Conservation (phyloP, 2,888 invertebrate genomes). For the Chrysotoxum bicinctum region DNA sequence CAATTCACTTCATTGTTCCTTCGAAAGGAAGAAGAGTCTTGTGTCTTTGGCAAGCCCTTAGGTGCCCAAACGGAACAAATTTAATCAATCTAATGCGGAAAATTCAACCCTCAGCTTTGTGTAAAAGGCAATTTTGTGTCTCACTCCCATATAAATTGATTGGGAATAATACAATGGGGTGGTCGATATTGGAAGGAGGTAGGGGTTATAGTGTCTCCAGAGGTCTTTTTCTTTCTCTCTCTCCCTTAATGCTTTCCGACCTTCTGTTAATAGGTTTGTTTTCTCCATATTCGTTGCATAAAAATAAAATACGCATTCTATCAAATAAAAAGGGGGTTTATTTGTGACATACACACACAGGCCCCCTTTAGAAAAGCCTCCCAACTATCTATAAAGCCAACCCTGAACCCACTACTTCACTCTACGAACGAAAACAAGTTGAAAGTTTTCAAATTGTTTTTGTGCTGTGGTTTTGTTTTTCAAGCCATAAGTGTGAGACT, state of each 20-base stretch:
- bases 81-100: conserved; percentile 68
- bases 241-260: neutral
- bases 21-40: neutral
- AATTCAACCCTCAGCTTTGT: conserved; percentile 3
- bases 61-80: conserved; percentile 50
- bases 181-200: neutral
- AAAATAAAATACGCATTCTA: conserved; percentile 51
- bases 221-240: conserved; percentile 4
- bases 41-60: conserved; percentile 54
- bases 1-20: conserved; percentile 12
- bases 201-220: conserved; percentile 15
- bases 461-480: conserved; percentile 60
- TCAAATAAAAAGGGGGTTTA: conserved; percentile 9
- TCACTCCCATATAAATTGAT: conserved; percentile 25
- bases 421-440: conserved; percentile 31
- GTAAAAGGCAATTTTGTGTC: conserved; percentile 37
- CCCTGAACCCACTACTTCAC: neutral
- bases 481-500: conserved; percentile 58
- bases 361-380: conserved; percentile 7
- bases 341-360: conserved; percentile 16
- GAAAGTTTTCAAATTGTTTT: conserved; percentile 69
- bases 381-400: conserved; percentile 5
- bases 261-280: conserved; percentile 44
- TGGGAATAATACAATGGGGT: conserved; percentile 6
- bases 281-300: conserved; percentile 14